A percentile compares a stretch with the other conserved stretches of the same genome.
Evolutionary conservation across 2,888 invertebrate genomes (phyloP).

Genomic region (Caradrina kadenii): DNA sequence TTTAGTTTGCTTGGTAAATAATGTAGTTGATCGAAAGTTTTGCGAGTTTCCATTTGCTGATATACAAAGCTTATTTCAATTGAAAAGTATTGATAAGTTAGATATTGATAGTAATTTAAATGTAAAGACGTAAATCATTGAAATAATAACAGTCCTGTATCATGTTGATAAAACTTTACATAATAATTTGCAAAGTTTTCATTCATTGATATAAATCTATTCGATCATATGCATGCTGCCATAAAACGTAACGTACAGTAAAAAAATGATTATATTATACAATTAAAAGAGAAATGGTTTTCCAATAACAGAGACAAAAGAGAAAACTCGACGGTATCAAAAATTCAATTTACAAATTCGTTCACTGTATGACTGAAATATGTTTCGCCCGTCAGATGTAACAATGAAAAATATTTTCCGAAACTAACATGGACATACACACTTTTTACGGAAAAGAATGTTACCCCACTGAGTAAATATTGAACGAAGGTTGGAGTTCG

Average conservation of each 20-base stretch:
- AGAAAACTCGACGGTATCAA: conserved; percentile 14
- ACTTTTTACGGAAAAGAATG: conserved; percentile 39
- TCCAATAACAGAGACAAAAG: conserved; percentile 33
- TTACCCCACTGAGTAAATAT: conserved; percentile 77
- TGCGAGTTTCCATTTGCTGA: conserved; percentile 12
- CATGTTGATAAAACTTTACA: background rate
- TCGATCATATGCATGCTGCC: background rate
- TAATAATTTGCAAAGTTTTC: too few species aligned
- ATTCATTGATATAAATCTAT: too few species aligned
- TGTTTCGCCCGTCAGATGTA: conserved; percentile 58
- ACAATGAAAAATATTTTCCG: conserved; percentile 59
- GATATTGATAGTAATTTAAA: too few species aligned
- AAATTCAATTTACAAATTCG: conserved; percentile 51
- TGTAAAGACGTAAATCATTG: too few species aligned
- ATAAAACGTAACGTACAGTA: background rate
- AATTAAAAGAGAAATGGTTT: conserved; percentile 13
- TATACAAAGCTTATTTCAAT: too few species aligned
- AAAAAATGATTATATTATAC: background rate
- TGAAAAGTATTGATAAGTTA: background rate
- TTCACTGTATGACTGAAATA: conserved; percentile 39
- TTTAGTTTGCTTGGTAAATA: conserved; percentile 43
- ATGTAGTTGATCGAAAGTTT: conserved; percentile 6
- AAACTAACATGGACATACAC: conserved; percentile 59
- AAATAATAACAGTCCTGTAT: too few species aligned
- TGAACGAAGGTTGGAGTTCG: conserved; percentile 79